Evolutionary conservation across 2,888 invertebrate species (phyloP).

Genomic region (Pantelozetes paolii): DNA sequence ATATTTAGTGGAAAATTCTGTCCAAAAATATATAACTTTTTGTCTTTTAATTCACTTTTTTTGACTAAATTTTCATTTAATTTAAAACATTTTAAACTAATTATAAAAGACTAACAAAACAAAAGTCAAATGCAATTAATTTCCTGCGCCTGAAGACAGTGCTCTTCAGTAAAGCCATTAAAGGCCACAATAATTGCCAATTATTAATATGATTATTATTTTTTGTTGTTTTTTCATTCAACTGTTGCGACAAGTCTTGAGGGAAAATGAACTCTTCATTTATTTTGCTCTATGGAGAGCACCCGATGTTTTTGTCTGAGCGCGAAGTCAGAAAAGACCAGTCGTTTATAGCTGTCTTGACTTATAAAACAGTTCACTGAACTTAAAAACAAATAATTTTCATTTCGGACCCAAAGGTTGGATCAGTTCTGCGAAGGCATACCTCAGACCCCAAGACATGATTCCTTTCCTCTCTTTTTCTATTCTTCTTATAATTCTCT

Average conservation of each 20-base stretch:
- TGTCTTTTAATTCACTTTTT: background rate
- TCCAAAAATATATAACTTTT: too few species aligned
- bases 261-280: conserved; percentile 35
- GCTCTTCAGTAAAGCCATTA: conserved; percentile 1
- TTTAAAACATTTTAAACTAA: conserved; percentile 19
- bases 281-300: background rate
- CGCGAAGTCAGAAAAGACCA: background rate
- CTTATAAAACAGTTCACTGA: conserved; percentile 30
- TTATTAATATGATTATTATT: conserved; percentile 32
- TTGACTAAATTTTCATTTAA: background rate
- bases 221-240: conserved; percentile 13
- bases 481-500: conserved; percentile 8
- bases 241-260: conserved; percentile 31
- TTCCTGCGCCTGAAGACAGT: conserved; percentile 2
- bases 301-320: conserved; percentile 9
- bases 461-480: background rate
- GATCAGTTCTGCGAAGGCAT: background rate
- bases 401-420: background rate
- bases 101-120: background rate
- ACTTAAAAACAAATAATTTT: conserved; percentile 31
- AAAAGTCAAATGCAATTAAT: conserved; percentile 20
- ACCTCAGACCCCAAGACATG: background rate
- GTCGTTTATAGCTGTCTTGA: background rate
- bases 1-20: too few species aligned
- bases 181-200: conserved; percentile 14